Base-by-base conservation (phyloP, 2,113 vertebrate species). In the Channa maculata region DNA sequence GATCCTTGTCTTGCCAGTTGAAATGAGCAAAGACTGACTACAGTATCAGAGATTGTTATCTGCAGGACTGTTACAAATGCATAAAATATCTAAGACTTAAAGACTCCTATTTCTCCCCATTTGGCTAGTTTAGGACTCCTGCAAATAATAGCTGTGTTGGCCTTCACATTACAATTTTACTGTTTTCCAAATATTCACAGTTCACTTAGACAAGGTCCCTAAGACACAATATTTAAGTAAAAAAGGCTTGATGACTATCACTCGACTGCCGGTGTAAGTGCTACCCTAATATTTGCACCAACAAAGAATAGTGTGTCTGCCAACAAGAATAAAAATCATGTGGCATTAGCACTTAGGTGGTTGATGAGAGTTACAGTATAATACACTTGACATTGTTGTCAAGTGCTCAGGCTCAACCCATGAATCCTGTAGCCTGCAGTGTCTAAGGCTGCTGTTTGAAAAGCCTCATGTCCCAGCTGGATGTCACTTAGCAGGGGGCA, bases 301-400 rank as follows among this genome's bases (percentile, higher is more conserved):
- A 54, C 49, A 55, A 75, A 61, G 51, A 15, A 38, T 36, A 8
- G 24, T n/a, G 2, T 34, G 58, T 72, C 43, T 43, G 45, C 53
- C 62, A 46, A 48, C 45, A 43, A 54, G 46, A 72, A 65, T 45
- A 54, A 66, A 48, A 34, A 49, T 50, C 63, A 58, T 1, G 33
- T 61, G 62, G 51, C 10, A 60, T 73, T 65, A 71, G 54, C 73
- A 85, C 39, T 13, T 53, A 11, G 37, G 36, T 33, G 53, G 48
- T n/a, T 74, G 57, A 58, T 71, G 48, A 68, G 55, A 76, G 52
- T 71, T n/a, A 15, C 15, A 63, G 33, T 55, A 51, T 9, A 51
- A 78, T 38, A 45, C 38, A 43, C n/a, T 61, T 81, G 60, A 63
- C 65, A 62, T 38, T 69, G 37, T 67, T 80, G 43, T 38, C 4